Evolutionary conservation across 2,113 vertebrate species (phyloP).

Genomic region (Spizaetus ornatus): DNA sequence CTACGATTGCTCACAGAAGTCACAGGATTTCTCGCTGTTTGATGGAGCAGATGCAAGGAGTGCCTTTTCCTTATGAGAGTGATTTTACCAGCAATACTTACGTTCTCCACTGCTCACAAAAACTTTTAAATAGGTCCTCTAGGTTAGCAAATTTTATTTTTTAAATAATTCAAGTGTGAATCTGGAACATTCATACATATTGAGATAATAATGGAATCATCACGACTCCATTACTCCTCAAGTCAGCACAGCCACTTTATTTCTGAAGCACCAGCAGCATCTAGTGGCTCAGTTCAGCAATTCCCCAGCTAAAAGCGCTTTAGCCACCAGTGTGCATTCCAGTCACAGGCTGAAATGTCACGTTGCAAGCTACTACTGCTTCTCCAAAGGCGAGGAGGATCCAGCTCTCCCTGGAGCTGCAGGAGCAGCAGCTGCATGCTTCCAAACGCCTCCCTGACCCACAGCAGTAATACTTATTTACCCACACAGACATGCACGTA

Average conservation of each 20-base stretch:
- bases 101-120: neutral
- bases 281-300: neutral
- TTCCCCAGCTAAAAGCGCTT: neutral
- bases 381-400: neutral
- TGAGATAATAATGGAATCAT: neutral
- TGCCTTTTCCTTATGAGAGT: neutral
- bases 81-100: neutral
- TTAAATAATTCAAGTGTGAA: neutral
- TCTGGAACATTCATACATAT: neutral
- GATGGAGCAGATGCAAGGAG: neutral
- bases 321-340: accelerated
- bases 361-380: neutral
- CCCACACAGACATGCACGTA: accelerated
- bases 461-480: neutral
- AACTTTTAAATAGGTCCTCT: neutral
- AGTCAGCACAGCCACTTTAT: neutral
- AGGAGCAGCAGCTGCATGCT: neutral
- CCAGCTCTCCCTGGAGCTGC: accelerated
- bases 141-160: neutral
- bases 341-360: neutral
- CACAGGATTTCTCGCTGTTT: neutral
- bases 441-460: neutral
- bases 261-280: conserved; percentile 15
- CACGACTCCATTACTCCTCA: accelerated
- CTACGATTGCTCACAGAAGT: neutral